Conservation (phyloP, 2,797 vertebrate genomes). For the Cheirogaleus major region DNA sequence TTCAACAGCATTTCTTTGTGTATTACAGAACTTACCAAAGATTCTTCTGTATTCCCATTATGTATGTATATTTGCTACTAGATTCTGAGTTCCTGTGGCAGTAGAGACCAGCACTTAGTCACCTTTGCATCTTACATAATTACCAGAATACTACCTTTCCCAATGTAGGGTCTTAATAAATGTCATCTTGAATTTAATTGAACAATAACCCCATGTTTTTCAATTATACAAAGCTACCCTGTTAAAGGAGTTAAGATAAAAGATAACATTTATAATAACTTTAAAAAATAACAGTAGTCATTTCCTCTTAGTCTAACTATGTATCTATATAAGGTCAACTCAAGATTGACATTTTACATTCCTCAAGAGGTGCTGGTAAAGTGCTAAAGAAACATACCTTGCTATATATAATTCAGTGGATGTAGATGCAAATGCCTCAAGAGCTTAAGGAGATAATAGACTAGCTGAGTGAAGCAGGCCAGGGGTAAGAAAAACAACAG, state of each 20-base stretch:
- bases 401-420: background rate
- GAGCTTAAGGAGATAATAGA: background rate
- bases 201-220: background rate
- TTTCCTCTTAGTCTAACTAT: constrained; percentile 3
- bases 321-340: background rate
- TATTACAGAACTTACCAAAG: background rate
- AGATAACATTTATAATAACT: background rate
- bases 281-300: background rate
- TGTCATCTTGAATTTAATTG: background rate
- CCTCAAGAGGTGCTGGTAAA: background rate
- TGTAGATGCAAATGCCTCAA: background rate
- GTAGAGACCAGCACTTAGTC: background rate
- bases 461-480: background rate
- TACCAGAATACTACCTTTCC: background rate
- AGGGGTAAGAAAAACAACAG: background rate
- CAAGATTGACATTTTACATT: background rate
- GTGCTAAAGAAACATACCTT: background rate
- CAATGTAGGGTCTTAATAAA: background rate
- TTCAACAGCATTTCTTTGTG: background rate
- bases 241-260: constrained; percentile 19
- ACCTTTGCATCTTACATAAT: background rate
- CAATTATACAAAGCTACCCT: background rate
- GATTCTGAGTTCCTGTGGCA: background rate
- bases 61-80: background rate
- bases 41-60: background rate